These are phyloP conservation scores for Parasteatoda lunata DNA, from an alignment of 2,888 invertebrate species.

Conservation along the genomic window DNA sequence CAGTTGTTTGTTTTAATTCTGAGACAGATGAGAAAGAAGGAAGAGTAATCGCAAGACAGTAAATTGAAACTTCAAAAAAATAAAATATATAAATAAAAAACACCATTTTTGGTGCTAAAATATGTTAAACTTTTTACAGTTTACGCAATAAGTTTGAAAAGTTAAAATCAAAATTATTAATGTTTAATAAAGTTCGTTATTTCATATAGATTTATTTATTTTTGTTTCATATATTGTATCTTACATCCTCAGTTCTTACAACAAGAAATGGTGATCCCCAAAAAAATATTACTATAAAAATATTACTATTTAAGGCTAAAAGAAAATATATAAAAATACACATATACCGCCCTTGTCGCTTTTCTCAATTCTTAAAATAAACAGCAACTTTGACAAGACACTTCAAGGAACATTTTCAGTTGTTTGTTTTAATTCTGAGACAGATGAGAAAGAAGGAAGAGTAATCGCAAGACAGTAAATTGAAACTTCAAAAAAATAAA, in stretches of 20 bases:
- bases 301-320: no score
- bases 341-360: neutral
- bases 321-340: no score
- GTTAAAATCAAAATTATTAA: no score
- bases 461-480: neutral
- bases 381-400: neutral
- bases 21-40: neutral
- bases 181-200: no score
- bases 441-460: constrained; percentile 1
- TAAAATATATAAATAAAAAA: neutral
- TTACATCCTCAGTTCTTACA: no score
- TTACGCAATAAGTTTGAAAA: no score
- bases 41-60: neutral
- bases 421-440: neutral
- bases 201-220: no score
- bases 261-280: no score
- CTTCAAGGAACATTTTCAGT: neutral
- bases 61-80: neutral
- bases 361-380: neutral
- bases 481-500: neutral
- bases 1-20: constrained; percentile 1
- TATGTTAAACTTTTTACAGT: no score
- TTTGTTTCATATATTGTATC: no score
- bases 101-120: no score
- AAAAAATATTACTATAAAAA: no score